Percentiles rank a stretch among this genome's conserved stretches.
These are phyloP conservation scores for Matsumurasca onukii DNA, from an alignment of 1,140 invertebrate species.

Conservation along the genomic window DNA sequence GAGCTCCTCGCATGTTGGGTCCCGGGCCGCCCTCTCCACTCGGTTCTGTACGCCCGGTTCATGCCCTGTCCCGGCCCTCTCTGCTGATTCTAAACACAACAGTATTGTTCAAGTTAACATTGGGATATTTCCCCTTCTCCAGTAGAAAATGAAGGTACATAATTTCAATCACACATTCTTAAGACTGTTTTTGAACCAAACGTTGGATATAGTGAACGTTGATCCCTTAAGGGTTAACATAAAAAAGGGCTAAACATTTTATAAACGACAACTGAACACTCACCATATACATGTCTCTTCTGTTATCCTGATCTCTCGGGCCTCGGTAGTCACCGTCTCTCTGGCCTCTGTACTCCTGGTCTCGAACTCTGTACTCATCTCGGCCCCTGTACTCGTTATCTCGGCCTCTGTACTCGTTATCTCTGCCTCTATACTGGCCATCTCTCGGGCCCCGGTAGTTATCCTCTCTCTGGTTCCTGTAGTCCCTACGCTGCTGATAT, in stretches of 20 bases:
- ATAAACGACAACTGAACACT: background rate
- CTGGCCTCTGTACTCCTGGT: background rate
- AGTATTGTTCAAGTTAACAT: too few species aligned
- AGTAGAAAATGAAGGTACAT: too few species aligned
- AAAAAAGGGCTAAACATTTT: too few species aligned
- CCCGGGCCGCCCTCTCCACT: conserved; percentile 13
- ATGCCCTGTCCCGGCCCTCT: background rate
- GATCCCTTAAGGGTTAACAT: too few species aligned
- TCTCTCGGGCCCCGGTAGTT: background rate
- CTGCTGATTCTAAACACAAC: background rate
- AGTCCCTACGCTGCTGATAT: conserved; percentile 14
- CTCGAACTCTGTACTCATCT: background rate
- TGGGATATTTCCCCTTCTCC: too few species aligned
- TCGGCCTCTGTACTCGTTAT: background rate
- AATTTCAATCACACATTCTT: too few species aligned
- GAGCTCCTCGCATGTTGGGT: background rate
- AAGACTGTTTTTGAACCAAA: too few species aligned
- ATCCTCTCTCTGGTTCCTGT: background rate
- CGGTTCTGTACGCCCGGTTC: background rate
- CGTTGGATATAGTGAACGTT: too few species aligned
- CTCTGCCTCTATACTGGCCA: conserved; percentile 2
- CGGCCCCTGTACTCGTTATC: conserved; percentile 9
- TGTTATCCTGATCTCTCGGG: conserved; percentile 1
- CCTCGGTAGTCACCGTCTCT: background rate
- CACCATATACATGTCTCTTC: background rate